phyloP scores from a whole-genome alignment of 2,888 invertebrate genomes.

The Mesoligia furuncula region DNA sequence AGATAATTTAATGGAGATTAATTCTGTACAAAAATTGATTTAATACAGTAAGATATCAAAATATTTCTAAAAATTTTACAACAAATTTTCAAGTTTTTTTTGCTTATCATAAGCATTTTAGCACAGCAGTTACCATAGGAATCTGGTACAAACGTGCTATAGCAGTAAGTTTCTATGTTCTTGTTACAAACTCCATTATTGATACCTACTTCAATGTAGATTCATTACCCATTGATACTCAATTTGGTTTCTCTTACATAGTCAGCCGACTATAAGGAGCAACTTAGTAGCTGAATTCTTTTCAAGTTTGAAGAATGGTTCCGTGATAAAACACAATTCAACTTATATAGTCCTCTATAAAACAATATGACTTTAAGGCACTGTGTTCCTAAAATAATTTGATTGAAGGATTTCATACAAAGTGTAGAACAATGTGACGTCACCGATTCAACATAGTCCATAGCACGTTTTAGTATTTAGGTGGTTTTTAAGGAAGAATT shows the following conservation, averaged over 20 bases:
- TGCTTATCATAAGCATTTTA: too few relatives aligned
- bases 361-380: conserved; percentile 36
- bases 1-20: too few relatives aligned
- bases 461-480: background rate
- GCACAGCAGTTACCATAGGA: too few relatives aligned
- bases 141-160: background rate
- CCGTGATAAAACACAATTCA: conserved; percentile 47
- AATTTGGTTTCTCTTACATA: conserved; percentile 36
- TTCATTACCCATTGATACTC: background rate
- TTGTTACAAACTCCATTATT: background rate
- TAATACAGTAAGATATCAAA: too few relatives aligned
- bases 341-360: conserved; percentile 50
- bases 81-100: too few relatives aligned
- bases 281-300: conserved; percentile 43
- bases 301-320: conserved; percentile 30
- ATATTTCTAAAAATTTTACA: too few relatives aligned
- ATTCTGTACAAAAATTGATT: too few relatives aligned
- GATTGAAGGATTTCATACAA: conserved; percentile 35
- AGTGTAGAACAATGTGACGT: conserved; percentile 10
- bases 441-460: background rate
- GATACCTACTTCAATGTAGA: background rate
- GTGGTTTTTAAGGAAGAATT: background rate
- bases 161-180: background rate
- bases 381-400: conserved; percentile 20
- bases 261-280: conserved; percentile 13